These are phyloP conservation scores for Conger conger DNA, from an alignment of 2,113 vertebrate species.

Conservation along the genomic window DNA sequence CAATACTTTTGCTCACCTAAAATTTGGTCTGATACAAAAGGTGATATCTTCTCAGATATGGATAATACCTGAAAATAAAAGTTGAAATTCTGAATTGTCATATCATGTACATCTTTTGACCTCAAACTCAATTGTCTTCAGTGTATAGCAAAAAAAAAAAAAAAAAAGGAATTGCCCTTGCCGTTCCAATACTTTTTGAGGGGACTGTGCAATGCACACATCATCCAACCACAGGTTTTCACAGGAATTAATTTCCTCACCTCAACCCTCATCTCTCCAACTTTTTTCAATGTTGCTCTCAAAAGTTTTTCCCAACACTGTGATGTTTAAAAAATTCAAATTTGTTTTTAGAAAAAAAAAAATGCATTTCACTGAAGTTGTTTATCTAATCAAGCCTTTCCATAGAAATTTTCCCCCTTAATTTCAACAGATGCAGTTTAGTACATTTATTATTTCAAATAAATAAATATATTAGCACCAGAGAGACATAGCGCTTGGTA, in stretches of 20 bases:
- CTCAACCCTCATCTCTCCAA: background rate
- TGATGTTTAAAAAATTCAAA: background rate
- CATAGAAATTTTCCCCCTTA: background rate
- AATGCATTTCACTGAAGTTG: background rate
- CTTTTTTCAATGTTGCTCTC: background rate
- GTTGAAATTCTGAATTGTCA: too few relatives aligned
- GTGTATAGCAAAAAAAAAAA: too few relatives aligned
- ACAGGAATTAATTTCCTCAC: background rate
- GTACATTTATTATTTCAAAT: background rate
- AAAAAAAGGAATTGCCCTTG: too few relatives aligned
- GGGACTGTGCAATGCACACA: too few relatives aligned
- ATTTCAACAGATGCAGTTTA: background rate
- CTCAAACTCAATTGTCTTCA: too few relatives aligned
- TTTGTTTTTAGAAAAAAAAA: background rate
- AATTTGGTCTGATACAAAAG: too few relatives aligned
- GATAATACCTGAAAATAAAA: too few relatives aligned
- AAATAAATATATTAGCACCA: too few relatives aligned
- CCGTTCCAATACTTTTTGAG: too few relatives aligned
- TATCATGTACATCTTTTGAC: too few relatives aligned
- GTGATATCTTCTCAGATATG: too few relatives aligned
- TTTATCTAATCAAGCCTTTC: background rate
- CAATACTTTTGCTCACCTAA: too few relatives aligned
- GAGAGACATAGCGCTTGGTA: background rate
- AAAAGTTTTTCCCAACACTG: background rate
- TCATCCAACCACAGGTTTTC: background rate